A percentile compares a stretch with the other conserved stretches of the same genome.
Conservation (phyloP, 2,888 invertebrate species). For the Drosophila merina region DNA sequence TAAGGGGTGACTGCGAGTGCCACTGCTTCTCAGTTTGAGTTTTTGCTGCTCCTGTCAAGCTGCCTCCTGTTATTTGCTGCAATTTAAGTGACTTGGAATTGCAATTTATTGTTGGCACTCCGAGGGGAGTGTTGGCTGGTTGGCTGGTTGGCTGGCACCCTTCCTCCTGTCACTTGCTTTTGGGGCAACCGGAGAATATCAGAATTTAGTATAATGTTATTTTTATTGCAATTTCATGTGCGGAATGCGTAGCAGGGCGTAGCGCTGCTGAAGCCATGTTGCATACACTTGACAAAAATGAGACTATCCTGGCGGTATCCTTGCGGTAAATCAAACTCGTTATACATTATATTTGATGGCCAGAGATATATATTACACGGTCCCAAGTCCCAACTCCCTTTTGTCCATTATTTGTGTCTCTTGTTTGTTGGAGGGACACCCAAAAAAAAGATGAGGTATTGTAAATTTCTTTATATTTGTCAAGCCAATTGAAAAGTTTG, state of each 20-base stretch:
- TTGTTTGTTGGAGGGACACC: not conserved
- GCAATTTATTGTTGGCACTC: constrained; percentile 80
- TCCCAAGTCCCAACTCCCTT: constrained; percentile 2
- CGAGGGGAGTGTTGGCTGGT: constrained; percentile 11
- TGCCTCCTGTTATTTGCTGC: constrained; percentile 74
- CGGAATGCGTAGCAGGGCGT: constrained; percentile 59
- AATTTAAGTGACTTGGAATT: constrained; percentile 82
- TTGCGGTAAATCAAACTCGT: too few species aligned
- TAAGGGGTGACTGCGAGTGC: constrained; percentile 37
- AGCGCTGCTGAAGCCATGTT: constrained; percentile 19
- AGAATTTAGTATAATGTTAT: constrained; percentile 72
- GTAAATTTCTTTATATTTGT: constrained; percentile 67
- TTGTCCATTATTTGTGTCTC: constrained; percentile 19
- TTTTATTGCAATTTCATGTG: constrained; percentile 72
- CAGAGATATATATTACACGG: not conserved
- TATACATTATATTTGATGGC: not conserved
- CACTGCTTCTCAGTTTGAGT: constrained; percentile 44
- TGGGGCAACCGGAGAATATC: constrained; percentile 49
- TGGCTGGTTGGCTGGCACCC: constrained; percentile 35
- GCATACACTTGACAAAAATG: constrained; percentile 31
- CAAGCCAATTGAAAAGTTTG: constrained; percentile 74
- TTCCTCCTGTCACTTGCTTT: not conserved
- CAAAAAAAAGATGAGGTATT: constrained; percentile 26
- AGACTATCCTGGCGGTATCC: not conserved
- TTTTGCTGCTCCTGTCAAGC: constrained; percentile 59